Evolutionary conservation across 2,113 vertebrate genomes (phyloP), one percentile per base, ranked within the genome.

Genomic region (Sus scrofa): DNA sequence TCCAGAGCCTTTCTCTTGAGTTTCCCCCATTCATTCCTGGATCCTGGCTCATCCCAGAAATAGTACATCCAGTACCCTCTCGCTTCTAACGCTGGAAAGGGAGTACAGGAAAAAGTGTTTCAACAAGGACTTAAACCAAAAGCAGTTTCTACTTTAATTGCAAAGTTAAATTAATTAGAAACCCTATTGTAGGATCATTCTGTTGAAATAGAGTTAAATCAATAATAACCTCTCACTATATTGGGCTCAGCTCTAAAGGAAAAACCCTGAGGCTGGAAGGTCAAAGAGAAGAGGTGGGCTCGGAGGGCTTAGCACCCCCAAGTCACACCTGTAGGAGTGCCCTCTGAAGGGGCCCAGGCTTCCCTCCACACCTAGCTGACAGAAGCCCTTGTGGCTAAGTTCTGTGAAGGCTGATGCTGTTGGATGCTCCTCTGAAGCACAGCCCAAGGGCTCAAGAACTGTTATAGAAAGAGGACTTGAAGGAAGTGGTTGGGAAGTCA

Each of bases 141-240:
- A 81, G 37, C n/a, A 12, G 27, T 60, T 77, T 86, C 10, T 62
- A 13, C n/a, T 12, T 73, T 75, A 67, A 50, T 16, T 52, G 19
- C n/a, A 58, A 78, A 67, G 50, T 63, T 52, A 60, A 52, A 34
- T 75, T 20, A 67, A 82, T 68, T 37, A 67, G 32, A 85, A 37
- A 18, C 13, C n/a, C n/a, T 50, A 8, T 81, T 94, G 32, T 63
- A 39, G 50, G 54, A 62, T 75, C 32, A 56, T 92, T 92, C 88
- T 92, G 60, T n/a, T 68, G 81, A 62, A 73, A 85, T 19, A 26
- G 11, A 34, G 19, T 58, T 84, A 92, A 84, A 60, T 93, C 87
- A 86, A 60, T 54, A 82, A 81, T 73, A 52, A 67, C 27, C 67
- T 68, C 50, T 77, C 4, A 30, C 37, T 52, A 4, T 89, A 9